Evolutionary conservation across 1,140 invertebrate species (phyloP).

Genomic region (Drosophila sulfurigaster): DNA sequence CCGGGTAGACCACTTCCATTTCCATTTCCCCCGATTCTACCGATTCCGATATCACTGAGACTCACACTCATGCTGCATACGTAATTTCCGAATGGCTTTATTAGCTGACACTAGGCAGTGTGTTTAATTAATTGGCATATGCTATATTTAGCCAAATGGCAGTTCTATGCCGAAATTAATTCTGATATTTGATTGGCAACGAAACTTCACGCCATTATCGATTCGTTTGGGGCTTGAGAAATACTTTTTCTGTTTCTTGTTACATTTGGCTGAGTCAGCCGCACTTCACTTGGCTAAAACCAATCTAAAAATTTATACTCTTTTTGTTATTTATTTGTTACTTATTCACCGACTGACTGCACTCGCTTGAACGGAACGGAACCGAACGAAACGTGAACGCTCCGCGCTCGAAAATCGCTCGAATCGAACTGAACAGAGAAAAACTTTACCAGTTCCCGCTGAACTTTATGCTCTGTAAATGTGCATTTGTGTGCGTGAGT

Average conservation of each 20-base stretch:
- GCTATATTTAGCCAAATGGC: conserved; percentile 50
- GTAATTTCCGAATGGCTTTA: conserved; percentile 45
- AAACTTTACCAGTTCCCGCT: conserved; percentile 74
- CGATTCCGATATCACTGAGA: conserved; percentile 17
- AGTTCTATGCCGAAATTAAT: conserved; percentile 66
- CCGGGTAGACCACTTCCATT: conserved; percentile 25
- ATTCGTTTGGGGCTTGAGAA: conserved; percentile 15
- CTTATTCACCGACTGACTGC: conserved; percentile 18
- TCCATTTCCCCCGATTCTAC: not conserved
- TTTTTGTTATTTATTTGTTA: conserved; percentile 39
- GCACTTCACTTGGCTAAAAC: conserved; percentile 30
- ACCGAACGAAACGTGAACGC: conserved; percentile 46
- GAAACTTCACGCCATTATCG: conserved; percentile 35
- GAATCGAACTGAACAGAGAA: conserved; percentile 78
- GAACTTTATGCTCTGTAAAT: conserved; percentile 74
- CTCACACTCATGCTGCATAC: conserved; percentile 60
- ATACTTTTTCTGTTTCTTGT: conserved; percentile 32
- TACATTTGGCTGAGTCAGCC: conserved; percentile 54
- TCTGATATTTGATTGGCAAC: conserved; percentile 44
- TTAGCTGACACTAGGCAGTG: conserved; percentile 13
- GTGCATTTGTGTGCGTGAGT: conserved; percentile 38
- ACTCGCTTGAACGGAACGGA: conserved; percentile 32
- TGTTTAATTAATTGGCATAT: conserved; percentile 63
- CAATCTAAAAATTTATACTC: not conserved
- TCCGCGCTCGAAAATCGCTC: conserved; percentile 81